These are phyloP conservation scores for Drosophila fuyamai DNA, from an alignment of 1,140 invertebrate species.

Conservation along the genomic window DNA sequence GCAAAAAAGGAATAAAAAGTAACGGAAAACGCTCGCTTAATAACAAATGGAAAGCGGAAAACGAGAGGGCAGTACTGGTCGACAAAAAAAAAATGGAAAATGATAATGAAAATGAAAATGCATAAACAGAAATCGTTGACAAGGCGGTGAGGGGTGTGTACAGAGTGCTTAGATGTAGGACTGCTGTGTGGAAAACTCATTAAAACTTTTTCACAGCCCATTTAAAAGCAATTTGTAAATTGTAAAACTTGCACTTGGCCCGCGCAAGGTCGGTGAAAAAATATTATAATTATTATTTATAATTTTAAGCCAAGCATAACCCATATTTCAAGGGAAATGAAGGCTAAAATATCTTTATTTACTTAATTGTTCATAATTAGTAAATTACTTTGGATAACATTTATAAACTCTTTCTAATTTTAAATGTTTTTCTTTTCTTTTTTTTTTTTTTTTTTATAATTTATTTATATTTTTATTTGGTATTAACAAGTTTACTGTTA, in stretches of 20 bases:
- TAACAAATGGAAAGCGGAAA: slow-evolving; percentile 69
- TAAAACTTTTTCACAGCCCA: slow-evolving; percentile 84
- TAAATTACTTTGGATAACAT: background rate
- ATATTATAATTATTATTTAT: slow-evolving; percentile 70
- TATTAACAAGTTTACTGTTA: too few relatives aligned
- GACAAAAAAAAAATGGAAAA: slow-evolving; percentile 41
- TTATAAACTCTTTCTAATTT: background rate
- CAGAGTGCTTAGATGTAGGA: slow-evolving; percentile 33
- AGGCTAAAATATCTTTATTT: background rate
- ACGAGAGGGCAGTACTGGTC: slow-evolving; percentile 24
- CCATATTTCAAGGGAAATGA: slow-evolving; percentile 12
- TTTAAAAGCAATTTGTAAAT: slow-evolving; percentile 84
- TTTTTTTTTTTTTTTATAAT: too few relatives aligned
- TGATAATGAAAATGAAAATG: slow-evolving; percentile 81
- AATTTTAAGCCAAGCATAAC: slow-evolving; percentile 23
- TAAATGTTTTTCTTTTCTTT: too few relatives aligned
- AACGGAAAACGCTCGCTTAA: slow-evolving; percentile 53
- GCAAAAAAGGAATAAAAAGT: slow-evolving; percentile 40
- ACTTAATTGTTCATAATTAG: background rate
- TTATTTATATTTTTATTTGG: too few relatives aligned
- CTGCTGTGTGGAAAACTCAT: slow-evolving; percentile 74
- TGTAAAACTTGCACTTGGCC: slow-evolving; percentile 55
- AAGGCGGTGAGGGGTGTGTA: slow-evolving; percentile 16
- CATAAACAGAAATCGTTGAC: slow-evolving; percentile 57
- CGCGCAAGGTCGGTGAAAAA: slow-evolving; percentile 41